Evolutionary conservation across 2,113 vertebrate genomes (phyloP), one percentile per base, ranked within the genome.

Genomic region (Toxotes jaculatrix): DNA sequence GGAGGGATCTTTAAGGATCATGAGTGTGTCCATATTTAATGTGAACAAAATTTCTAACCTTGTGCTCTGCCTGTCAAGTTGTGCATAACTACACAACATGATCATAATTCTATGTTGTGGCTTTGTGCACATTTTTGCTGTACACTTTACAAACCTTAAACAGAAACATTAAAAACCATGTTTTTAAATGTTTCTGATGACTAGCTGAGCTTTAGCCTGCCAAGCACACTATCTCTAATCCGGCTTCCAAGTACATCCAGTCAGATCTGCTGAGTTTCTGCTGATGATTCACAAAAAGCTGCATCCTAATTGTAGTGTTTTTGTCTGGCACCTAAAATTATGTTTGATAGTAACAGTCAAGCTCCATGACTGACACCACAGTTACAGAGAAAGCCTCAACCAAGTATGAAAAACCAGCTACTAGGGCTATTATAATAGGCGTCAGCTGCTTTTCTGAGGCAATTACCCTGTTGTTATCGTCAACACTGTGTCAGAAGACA

Each of bases 271-370:
- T 11, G 42, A 19, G 38, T 74, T 57, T 75, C 57, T 11, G 0
- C 51, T 60, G 45, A 62, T 63, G 42, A 79, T 34, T 79, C 36
- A 36, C 57, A 21, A 38, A 36, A 23, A 49, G 13, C 13, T 12
- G 19, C 17, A 19, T 74, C 56, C 40, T 64, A 77, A 76, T 82
- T 73, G 66, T 21, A 17, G 66, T 47, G 61, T 82, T 82, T 84
- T 82, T 73, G 56, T 57, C 71, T 82, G 87, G 64, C 79, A 69
- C 7, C 40, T 45, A 27, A 81, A 88, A 85, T 85, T 68, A 79
- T 34, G 21, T 72, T 55, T 55, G 55, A 79, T 57, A 53, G 49
- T 68, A 59, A 55, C 77, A 45, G 85, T 76, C 40, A 11, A 63
- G 80, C 66, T 34, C 45, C 53, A 56, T 67, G 69, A 49, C 19